phyloP scores from a whole-genome alignment of 2,888 invertebrate genomes.

The Andrena chrysosceles region DNA sequence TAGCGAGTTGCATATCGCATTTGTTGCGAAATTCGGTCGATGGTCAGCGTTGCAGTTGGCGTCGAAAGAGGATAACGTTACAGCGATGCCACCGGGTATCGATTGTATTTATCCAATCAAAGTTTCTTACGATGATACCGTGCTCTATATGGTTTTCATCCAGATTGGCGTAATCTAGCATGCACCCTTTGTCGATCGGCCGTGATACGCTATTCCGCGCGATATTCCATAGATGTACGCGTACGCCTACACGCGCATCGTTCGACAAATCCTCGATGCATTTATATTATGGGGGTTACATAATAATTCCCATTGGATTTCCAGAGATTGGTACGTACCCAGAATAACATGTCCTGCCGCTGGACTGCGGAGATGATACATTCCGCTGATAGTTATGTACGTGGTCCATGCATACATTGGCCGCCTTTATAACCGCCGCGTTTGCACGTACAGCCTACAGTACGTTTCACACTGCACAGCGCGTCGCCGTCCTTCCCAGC shows the following conservation, averaged over 20 bases:
- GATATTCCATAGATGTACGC: slow-evolving; percentile 20
- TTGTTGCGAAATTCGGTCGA: slow-evolving; percentile 4
- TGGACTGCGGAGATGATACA: slow-evolving; percentile 73
- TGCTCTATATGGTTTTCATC: not conserved
- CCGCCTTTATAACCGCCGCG: slow-evolving; percentile 67
- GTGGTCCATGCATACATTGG: slow-evolving; percentile 66
- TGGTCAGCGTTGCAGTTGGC: not conserved
- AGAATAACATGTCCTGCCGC: slow-evolving; percentile 73
- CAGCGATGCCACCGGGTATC: no score
- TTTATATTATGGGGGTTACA: slow-evolving; percentile 74
- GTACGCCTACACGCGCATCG: slow-evolving; percentile 15
- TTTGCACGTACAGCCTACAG: slow-evolving; percentile 67
- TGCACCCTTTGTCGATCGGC: slow-evolving; percentile 17
- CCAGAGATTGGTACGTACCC: slow-evolving; percentile 70
- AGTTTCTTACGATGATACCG: slow-evolving; percentile 11
- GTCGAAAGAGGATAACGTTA: not conserved
- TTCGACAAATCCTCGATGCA: slow-evolving; percentile 67
- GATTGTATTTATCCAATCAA: slow-evolving; percentile 27
- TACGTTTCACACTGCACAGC: slow-evolving; percentile 65
- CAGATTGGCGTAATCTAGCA: slow-evolving; percentile 25
- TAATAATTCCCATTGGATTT: slow-evolving; percentile 77
- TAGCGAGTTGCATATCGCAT: not conserved
- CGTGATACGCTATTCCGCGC: slow-evolving; percentile 35
- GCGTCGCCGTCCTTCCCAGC: slow-evolving; percentile 32
- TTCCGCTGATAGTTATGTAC: slow-evolving; percentile 74